Conservation (phyloP, 2,797 vertebrate species). For the Apodemus agrarius region DNA sequence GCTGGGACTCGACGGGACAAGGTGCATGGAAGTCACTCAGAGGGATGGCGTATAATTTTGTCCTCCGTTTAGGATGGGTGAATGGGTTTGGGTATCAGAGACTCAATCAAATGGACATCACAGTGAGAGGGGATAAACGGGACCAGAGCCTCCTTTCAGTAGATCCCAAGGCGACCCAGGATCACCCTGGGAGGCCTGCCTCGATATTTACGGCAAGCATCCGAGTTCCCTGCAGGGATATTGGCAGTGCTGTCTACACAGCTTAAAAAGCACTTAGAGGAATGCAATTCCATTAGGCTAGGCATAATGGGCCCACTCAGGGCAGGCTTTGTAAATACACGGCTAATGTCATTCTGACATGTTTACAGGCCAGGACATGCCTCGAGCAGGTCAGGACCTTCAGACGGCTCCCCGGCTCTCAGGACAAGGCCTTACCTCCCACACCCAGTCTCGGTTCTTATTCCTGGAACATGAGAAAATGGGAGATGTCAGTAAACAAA, state of each 20-base stretch:
- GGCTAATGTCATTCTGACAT: constrained; percentile 65
- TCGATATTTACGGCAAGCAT: constrained; percentile 61
- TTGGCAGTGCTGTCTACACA: constrained; percentile 55
- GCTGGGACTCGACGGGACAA: neutral
- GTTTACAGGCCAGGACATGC: constrained; percentile 43
- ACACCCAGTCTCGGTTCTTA: constrained; percentile 16
- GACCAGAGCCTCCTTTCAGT: neutral
- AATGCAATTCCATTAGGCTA: constrained; percentile 69
- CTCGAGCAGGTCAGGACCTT: constrained; percentile 65
- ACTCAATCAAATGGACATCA: neutral
- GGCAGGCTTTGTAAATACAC: constrained; percentile 60
- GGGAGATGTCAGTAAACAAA: constrained; percentile 56
- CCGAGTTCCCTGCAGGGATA: constrained; percentile 71
- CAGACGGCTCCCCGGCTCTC: neutral
- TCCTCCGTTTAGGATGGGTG: constrained; percentile 36
- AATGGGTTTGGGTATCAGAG: neutral
- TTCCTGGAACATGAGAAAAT: neutral
- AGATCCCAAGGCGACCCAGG: neutral
- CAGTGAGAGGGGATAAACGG: neutral
- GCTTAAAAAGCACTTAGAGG: constrained; percentile 76
- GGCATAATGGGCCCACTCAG: constrained; percentile 71
- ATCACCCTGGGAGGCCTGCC: neutral
- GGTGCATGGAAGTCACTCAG: neutral
- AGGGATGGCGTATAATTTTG: neutral
- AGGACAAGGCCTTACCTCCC: constrained; percentile 54